Percentiles rank a stretch among this genome's conserved stretches.
phyloP scores from a whole-genome alignment of 1,140 invertebrate genomes.

The Drosophila micromelanica region DNA sequence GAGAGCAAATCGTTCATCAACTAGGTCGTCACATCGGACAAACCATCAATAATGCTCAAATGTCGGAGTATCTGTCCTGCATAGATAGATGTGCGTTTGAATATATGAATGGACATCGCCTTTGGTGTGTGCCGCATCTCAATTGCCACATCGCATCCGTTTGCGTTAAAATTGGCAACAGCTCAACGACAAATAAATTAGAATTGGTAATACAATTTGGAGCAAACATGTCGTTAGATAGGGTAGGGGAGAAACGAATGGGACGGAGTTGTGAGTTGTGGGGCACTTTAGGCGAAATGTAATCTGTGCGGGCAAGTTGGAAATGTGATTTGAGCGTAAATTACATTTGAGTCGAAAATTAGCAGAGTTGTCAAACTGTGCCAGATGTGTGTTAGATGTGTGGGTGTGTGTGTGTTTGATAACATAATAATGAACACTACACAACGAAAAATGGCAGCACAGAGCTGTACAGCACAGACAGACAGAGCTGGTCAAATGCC shows the following conservation, averaged over 20 bases:
- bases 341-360: slow-evolving; percentile 79
- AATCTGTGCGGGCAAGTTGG: slow-evolving; percentile 67
- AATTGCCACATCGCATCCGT: slow-evolving; percentile 4
- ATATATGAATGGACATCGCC: too few species aligned
- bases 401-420: slow-evolving; percentile 12
- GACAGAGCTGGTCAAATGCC: not conserved
- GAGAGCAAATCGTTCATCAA: slow-evolving; percentile 16
- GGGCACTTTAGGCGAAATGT: slow-evolving; percentile 12
- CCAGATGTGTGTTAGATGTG: slow-evolving; percentile 7
- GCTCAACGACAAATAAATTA: slow-evolving; percentile 76
- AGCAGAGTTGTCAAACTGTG: slow-evolving; percentile 76
- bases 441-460: not conserved
- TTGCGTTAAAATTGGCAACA: slow-evolving; percentile 62
- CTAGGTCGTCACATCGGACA: slow-evolving; percentile 19
- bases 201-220: slow-evolving; percentile 74
- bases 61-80: not conserved
- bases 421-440: slow-evolving; percentile 60
- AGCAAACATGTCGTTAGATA: slow-evolving; percentile 26
- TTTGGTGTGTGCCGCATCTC: slow-evolving; percentile 8
- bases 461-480: not conserved
- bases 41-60: slow-evolving; percentile 34
- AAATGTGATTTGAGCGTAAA: slow-evolving; percentile 78
- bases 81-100: not conserved
- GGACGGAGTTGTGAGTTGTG: not conserved
- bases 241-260: not conserved